Conservation (phyloP, 92 coral and sea anemone genomes). For the Epizoanthus scotinus region DNA sequence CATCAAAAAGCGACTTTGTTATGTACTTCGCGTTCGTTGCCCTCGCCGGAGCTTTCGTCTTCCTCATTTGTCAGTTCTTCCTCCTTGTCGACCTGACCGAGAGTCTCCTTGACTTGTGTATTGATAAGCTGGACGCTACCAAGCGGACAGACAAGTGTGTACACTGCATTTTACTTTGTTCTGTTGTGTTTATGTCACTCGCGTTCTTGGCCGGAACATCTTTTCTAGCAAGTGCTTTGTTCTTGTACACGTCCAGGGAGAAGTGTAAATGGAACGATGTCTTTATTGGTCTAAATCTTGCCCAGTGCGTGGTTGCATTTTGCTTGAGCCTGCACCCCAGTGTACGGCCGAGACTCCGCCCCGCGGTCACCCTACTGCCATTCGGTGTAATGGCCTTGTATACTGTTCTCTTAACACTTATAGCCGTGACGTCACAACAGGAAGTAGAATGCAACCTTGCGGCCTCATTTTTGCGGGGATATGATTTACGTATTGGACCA, state of each 20-base stretch:
- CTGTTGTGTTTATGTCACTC: constrained; percentile 18
- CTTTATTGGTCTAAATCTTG: constrained; percentile 36
- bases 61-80: constrained; percentile 47
- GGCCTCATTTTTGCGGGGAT: constrained; percentile 20
- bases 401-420: constrained; percentile 26
- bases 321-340: constrained; percentile 43
- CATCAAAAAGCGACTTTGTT: constrained; percentile 43
- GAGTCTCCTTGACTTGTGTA: constrained; percentile 14
- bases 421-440: constrained; percentile 43
- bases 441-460: constrained; percentile 44
- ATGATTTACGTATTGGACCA: constrained; percentile 31
- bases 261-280: constrained; percentile 52
- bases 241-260: constrained; percentile 34
- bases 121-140: not conserved
- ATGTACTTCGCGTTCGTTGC: constrained; percentile 34
- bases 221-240: constrained; percentile 22
- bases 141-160: not conserved
- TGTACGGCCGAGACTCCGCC: constrained; percentile 41
- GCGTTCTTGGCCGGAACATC: constrained; percentile 33
- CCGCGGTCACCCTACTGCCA: constrained; percentile 51
- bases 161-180: not conserved
- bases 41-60: constrained; percentile 38
- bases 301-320: constrained; percentile 46
- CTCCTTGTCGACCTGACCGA: constrained; percentile 43
- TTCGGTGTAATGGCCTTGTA: constrained; percentile 38